Conservation (phyloP, 2,888 invertebrate species). For the Unio delphinus region DNA sequence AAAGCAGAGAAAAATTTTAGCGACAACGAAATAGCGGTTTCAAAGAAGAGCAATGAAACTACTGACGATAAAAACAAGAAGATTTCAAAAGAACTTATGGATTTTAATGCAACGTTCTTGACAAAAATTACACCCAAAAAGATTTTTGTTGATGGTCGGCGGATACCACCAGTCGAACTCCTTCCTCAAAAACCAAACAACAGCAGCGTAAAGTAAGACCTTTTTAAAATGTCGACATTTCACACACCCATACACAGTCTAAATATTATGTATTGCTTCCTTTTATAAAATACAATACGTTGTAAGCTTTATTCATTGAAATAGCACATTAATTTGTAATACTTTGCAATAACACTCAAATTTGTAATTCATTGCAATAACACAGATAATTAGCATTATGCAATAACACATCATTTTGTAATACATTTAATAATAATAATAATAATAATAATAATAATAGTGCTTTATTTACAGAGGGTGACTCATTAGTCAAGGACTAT, state of each 20-base stretch:
- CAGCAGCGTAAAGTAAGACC: conserved; percentile 57
- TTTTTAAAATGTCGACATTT: not conserved
- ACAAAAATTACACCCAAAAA: conserved; percentile 55
- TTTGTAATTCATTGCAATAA: no score
- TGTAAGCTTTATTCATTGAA: not conserved
- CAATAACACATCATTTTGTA: no score
- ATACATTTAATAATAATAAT: no score
- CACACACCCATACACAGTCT: not conserved
- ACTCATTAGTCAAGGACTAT: no score
- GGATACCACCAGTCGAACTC: conserved; percentile 61
- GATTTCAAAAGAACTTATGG: conserved; percentile 42
- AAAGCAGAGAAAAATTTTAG: no score
- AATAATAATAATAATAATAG: no score
- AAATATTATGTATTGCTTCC: not conserved
- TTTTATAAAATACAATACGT: not conserved
- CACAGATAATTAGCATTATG: no score
- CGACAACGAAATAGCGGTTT: not conserved
- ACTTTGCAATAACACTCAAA: no score
- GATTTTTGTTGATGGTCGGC: conserved; percentile 60
- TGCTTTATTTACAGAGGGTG: no score
- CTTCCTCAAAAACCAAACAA: conserved; percentile 59
- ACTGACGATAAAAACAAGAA: not conserved
- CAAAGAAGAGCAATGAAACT: not conserved
- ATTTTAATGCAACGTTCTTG: conserved; percentile 53
- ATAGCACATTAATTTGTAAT: no score